Percentiles rank a stretch among this genome's conserved stretches.
Conservation (phyloP, 2,113 vertebrate genomes). For the Passer montanus region DNA sequence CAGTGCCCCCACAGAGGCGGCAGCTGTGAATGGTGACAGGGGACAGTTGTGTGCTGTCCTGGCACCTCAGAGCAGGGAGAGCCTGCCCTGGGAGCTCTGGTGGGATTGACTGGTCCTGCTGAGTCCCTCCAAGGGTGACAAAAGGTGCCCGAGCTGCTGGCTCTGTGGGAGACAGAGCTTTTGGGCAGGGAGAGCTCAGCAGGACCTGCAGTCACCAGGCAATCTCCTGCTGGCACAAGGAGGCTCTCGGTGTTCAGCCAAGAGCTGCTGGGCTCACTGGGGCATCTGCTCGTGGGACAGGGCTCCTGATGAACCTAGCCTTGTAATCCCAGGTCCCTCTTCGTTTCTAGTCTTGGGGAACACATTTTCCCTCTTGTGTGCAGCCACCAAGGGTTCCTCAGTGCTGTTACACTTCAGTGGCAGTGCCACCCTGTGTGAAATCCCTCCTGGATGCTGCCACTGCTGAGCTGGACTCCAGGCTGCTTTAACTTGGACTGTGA, state of each 20-base stretch:
- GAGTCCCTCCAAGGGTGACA: neutral
- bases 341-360: neutral
- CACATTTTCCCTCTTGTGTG: rapidly evolving
- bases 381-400: neutral
- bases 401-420: rapidly evolving
- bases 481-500: neutral
- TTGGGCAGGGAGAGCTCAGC: neutral
- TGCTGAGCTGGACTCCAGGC: rapidly evolving
- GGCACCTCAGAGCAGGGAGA: neutral
- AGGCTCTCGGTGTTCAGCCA: neutral
- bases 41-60: neutral
- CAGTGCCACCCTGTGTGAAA: neutral
- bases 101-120: neutral
- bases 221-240: rapidly evolving
- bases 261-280: neutral
- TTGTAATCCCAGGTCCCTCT: neutral
- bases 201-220: neutral
- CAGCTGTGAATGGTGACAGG: neutral
- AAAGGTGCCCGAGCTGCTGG: neutral
- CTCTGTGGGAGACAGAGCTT: neutral
- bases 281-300: rapidly evolving
- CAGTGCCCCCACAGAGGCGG: neutral
- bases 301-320: neutral
- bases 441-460: neutral
- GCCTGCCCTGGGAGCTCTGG: rapidly evolving